Conservation (phyloP, 2,888 invertebrate genomes). For the Agriopis marginaria region DNA sequence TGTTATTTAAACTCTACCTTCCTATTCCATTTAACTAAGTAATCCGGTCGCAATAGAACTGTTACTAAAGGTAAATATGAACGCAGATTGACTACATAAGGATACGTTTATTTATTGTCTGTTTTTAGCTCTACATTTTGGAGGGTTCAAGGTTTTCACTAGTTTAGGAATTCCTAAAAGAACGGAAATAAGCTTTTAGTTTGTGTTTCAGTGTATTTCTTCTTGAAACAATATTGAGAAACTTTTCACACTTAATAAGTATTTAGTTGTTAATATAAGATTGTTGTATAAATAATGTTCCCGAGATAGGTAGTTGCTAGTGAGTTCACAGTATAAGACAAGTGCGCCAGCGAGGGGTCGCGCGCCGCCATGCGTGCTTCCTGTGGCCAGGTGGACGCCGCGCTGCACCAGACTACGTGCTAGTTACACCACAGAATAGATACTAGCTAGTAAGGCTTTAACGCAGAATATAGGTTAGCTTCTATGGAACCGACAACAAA, state of each 20-base stretch:
- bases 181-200: no score
- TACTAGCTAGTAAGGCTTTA: not conserved
- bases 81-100: not conserved
- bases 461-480: not conserved
- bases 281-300: not conserved
- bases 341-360: constrained; percentile 48
- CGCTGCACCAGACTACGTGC: not conserved
- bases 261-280: not conserved
- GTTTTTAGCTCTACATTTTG: no score
- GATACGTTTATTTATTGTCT: no score
- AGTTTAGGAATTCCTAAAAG: no score
- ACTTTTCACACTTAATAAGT: no score
- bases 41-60: not conserved
- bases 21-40: not conserved
- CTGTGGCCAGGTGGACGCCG: constrained; percentile 42
- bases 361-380: constrained; percentile 59
- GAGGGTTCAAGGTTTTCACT: no score
- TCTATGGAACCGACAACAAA: not conserved
- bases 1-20: not conserved
- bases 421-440: not conserved
- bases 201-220: no score
- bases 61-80: not conserved
- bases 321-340: constrained; percentile 9
- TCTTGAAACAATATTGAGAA: no score
- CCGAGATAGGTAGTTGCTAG: not conserved